phyloP scores from a whole-genome alignment of 2,797 vertebrate genomes.

The Acanthurus lineatus region DNA sequence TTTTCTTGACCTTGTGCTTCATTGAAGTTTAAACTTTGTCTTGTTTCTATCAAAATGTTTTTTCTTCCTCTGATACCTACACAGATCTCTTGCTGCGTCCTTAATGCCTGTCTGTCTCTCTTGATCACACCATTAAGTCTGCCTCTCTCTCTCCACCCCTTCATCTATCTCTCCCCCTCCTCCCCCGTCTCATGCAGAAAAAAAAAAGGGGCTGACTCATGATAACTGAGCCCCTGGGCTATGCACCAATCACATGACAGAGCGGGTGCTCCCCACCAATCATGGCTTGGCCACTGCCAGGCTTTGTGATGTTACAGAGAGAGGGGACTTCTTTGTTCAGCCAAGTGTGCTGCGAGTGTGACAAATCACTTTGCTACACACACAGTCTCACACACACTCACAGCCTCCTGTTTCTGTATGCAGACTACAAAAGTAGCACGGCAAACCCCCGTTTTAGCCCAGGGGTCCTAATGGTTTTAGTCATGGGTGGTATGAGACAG shows the following conservation, averaged over 20 bases:
- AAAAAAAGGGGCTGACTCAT: slow-evolving; percentile 75
- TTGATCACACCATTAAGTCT: not conserved
- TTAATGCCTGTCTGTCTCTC: not conserved
- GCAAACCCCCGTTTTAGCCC: slow-evolving; percentile 52
- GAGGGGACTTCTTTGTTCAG: slow-evolving; percentile 75
- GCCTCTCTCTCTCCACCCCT: no score
- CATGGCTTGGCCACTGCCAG: not conserved
- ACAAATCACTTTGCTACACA: slow-evolving; percentile 70
- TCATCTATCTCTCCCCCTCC: not conserved
- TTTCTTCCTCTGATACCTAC: not conserved
- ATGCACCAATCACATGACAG: slow-evolving; percentile 72
- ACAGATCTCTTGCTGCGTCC: not conserved
- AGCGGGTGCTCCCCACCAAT: slow-evolving; percentile 61
- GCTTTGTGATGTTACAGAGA: slow-evolving; percentile 49
- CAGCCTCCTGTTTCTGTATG: slow-evolving; percentile 41
- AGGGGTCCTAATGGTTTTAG: slow-evolving; percentile 68
- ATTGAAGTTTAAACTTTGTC: not conserved
- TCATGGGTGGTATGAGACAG: slow-evolving; percentile 61
- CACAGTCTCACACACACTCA: slow-evolving; percentile 31
- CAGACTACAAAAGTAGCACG: slow-evolving; percentile 30
- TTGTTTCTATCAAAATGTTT: not conserved
- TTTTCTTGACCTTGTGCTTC: slow-evolving; percentile 8
- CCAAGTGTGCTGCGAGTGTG: slow-evolving; percentile 74
- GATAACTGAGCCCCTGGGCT: slow-evolving; percentile 59
- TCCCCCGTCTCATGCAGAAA: slow-evolving; percentile 12